Percentiles rank a stretch among this genome's conserved stretches.
Evolutionary conservation across 2,797 vertebrate species (phyloP).

Genomic region (Allobates femoralis): DNA sequence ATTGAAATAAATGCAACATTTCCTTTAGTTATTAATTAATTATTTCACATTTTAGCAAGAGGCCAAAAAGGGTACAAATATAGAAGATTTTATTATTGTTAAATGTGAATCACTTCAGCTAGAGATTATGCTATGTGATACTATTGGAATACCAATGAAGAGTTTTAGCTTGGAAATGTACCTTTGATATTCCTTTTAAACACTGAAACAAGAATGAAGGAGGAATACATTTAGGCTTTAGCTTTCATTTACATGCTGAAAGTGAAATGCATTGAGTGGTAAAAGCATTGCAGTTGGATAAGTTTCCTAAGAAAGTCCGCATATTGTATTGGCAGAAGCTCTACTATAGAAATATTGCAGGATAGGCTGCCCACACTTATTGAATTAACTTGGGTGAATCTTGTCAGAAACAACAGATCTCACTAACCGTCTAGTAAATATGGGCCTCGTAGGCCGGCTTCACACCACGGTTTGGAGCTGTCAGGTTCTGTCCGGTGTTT

Average conservation of each 20-base stretch:
- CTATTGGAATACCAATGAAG: slow-evolving; percentile 58
- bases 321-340: background rate
- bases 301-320: background rate
- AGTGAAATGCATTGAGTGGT: background rate
- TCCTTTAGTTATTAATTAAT: slow-evolving; percentile 60
- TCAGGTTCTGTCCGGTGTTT: too few relatives aligned
- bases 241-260: slow-evolving; percentile 38
- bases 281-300: background rate
- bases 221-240: slow-evolving; percentile 32
- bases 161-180: slow-evolving; percentile 28
- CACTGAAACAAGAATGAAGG: slow-evolving; percentile 17
- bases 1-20: slow-evolving; percentile 58
- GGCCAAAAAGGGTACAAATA: slow-evolving; percentile 60
- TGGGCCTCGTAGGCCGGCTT: too few relatives aligned
- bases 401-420: background rate
- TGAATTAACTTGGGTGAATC: too few relatives aligned
- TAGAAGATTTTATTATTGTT: slow-evolving; percentile 61
- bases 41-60: slow-evolving; percentile 56
- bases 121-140: slow-evolving; percentile 52
- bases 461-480: too few relatives aligned
- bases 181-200: slow-evolving; percentile 49
- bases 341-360: background rate
- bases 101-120: slow-evolving; percentile 58
- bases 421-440: background rate
- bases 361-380: background rate